These are phyloP conservation scores for Rallus limicola DNA, from an alignment of 2,113 vertebrate species.

Conservation along the genomic window DNA sequence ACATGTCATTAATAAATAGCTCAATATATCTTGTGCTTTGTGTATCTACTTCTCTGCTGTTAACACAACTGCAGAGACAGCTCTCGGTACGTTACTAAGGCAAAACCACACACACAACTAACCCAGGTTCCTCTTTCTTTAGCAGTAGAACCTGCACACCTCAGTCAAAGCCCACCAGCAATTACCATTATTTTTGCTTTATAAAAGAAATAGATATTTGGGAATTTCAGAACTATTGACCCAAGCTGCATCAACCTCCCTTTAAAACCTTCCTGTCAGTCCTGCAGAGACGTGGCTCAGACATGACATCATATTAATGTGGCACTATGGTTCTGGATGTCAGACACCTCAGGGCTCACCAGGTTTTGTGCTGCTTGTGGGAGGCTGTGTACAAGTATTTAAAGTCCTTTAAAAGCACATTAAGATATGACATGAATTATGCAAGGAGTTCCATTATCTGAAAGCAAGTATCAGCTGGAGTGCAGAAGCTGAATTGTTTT, in stretches of 20 bases:
- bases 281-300: background rate
- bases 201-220: background rate
- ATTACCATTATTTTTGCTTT: background rate
- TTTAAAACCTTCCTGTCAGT: background rate
- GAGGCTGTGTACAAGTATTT: background rate
- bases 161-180: background rate
- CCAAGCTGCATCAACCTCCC: background rate
- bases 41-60: background rate
- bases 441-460: background rate
- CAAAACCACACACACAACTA: background rate
- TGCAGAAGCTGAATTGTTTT: background rate
- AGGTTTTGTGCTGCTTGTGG: background rate
- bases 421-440: background rate
- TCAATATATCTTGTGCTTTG: background rate
- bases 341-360: no score
- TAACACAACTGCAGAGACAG: background rate
- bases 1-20: background rate
- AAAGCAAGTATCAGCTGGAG: background rate
- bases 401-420: background rate
- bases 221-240: background rate
- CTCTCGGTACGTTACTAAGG: background rate
- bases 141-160: background rate
- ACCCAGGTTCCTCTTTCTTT: background rate
- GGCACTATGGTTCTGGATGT: background rate
- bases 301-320: accelerated